phyloP scores from a whole-genome alignment of 1,140 invertebrate genomes.

The Pogonognathellus flavescens region DNA sequence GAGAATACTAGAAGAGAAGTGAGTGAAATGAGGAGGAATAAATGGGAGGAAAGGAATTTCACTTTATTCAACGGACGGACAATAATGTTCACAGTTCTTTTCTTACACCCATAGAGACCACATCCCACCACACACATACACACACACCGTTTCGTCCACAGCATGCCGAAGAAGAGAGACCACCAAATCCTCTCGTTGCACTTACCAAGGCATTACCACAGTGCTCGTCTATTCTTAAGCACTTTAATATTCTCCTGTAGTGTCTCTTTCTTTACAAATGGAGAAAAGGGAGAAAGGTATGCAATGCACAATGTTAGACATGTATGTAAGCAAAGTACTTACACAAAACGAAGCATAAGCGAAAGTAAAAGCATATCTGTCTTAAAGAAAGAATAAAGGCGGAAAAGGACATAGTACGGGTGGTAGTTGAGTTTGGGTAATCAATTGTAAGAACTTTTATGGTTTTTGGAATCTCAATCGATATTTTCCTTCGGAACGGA shows the following conservation, averaged over 20 bases:
- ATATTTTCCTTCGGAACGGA: conserved; percentile 16
- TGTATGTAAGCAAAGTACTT: neutral
- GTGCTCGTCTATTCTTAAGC: neutral
- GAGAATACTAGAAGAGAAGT: neutral
- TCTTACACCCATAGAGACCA: neutral
- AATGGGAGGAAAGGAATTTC: conserved; percentile 38
- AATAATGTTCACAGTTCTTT: conserved; percentile 14
- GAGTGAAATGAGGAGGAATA: conserved; percentile 46
- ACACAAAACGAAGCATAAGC: too few relatives aligned
- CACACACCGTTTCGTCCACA: neutral
- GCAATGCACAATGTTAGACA: neutral
- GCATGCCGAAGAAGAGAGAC: neutral
- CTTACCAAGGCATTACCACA: too few relatives aligned
- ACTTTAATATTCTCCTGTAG: neutral
- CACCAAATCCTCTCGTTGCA: neutral
- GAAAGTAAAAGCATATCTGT: neutral
- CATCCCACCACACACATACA: neutral
- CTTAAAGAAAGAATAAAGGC: conserved; percentile 1
- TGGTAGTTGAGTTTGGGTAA: conserved; percentile 42
- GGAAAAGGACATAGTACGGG: conserved; percentile 10
- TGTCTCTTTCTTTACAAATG: neutral
- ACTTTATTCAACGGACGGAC: conserved; percentile 37
- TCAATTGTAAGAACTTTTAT: conserved; percentile 58
- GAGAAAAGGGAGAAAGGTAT: neutral
- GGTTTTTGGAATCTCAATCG: conserved; percentile 38